These are phyloP conservation scores for Helicolenus hilgendorfi DNA, from an alignment of 2,797 vertebrate species.

Conservation along the genomic window DNA sequence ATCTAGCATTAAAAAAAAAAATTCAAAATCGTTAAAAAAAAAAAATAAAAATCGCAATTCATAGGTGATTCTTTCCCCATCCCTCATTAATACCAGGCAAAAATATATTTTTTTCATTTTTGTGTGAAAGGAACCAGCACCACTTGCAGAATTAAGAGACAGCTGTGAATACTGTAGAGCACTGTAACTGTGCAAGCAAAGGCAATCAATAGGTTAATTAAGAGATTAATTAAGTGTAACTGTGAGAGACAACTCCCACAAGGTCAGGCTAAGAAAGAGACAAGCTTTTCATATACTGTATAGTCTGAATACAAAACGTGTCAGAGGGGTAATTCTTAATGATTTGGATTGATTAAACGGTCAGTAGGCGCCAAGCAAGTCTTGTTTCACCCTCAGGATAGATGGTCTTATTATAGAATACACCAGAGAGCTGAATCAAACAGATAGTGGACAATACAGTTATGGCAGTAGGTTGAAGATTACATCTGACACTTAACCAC, in stretches of 20 bases:
- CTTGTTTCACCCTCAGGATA: slow-evolving; percentile 1
- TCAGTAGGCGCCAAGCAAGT: background rate
- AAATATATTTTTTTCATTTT: background rate
- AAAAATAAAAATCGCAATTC: rapidly evolving
- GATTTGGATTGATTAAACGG: slow-evolving; percentile 28
- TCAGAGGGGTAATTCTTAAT: slow-evolving; percentile 36
- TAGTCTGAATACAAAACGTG: slow-evolving; percentile 29
- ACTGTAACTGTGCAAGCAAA: slow-evolving; percentile 40
- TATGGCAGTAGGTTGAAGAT: background rate
- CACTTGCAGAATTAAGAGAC: slow-evolving; percentile 38
- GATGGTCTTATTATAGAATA: slow-evolving; percentile 9
- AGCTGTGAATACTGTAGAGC: slow-evolving; percentile 41
- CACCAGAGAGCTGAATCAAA: slow-evolving; percentile 3
- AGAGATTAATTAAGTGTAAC: slow-evolving; percentile 75
- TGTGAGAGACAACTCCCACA: slow-evolving; percentile 59
- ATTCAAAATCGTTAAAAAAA: background rate
- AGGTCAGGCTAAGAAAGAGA: slow-evolving; percentile 50
- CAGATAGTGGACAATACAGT: background rate
- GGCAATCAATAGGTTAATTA: slow-evolving; percentile 82
- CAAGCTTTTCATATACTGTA: slow-evolving; percentile 22
- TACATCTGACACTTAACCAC: background rate
- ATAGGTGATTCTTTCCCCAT: background rate
- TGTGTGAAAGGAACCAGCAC: slow-evolving; percentile 3
- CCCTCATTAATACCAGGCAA: background rate
- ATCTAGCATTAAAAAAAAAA: background rate